Percentiles rank a stretch among this genome's conserved stretches.
phyloP scores from a whole-genome alignment of 2,888 invertebrate genomes.

The Acanthosepion pharaonis region DNA sequence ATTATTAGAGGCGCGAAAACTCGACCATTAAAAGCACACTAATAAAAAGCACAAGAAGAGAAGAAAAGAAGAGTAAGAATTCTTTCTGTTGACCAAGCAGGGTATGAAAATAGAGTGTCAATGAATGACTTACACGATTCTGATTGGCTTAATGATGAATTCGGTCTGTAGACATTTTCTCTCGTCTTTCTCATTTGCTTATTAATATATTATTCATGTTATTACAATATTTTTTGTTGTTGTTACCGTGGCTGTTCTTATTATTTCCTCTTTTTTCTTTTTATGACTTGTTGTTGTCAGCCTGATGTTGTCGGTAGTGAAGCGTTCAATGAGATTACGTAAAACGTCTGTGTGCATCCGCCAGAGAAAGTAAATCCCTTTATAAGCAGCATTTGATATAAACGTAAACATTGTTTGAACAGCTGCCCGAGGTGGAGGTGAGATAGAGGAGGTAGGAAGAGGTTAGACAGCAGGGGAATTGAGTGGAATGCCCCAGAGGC shows the following conservation, averaged over 20 bases:
- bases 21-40: neutral
- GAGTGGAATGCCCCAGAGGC: neutral
- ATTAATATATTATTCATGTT: conserved; percentile 33
- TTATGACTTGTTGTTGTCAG: neutral
- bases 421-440: neutral
- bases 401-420: conserved; percentile 24
- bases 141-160: conserved; percentile 21
- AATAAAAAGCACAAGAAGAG: neutral
- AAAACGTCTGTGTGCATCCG: conserved; percentile 33
- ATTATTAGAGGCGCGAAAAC: neutral
- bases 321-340: conserved; percentile 23
- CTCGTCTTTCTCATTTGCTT: neutral
- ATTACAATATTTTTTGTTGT: neutral
- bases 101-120: conserved; percentile 8
- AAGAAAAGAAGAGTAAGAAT: neutral
- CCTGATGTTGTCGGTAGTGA: neutral
- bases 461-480: neutral
- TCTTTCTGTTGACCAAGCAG: neutral
- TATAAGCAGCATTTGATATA: conserved; percentile 22
- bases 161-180: neutral
- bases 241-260: neutral
- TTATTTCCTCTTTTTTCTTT: neutral
- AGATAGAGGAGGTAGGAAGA: neutral
- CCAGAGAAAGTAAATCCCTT: conserved; percentile 33
- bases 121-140: neutral